Base-by-base conservation (phyloP, 2,888 invertebrate genomes). In the Drosophila limbata region DNA sequence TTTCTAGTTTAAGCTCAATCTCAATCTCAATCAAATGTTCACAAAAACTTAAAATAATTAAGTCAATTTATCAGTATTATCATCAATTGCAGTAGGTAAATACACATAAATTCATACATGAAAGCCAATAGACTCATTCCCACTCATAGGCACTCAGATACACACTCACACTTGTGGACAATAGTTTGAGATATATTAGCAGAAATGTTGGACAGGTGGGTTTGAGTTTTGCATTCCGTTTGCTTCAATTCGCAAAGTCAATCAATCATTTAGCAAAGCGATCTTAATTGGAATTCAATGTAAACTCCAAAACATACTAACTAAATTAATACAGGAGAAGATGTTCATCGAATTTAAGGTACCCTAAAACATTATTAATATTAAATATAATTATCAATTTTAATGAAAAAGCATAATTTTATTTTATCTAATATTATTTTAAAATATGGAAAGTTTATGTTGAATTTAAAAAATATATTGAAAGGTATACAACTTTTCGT, bases 201-300 rank as follows among this genome's bases (percentile, higher is more conserved):
- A 35, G 25, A 37, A 39, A 48, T 33, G 35, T 48, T 25, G 50
- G 28, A 50, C 37, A 57, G 47, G 19, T 35, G 44, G 39, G 53
- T 47, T 47, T 50, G 42, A 63, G 35, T 50, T 52, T 52, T 57
- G 44, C 59, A 57, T 59, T 71, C 52, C 59, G 50, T 35, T 53
- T 17, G 28, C 35, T 31, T 47, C 48, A 17, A 53, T 21, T 52
- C 31, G 52, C 4, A 37, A 55, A 50, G 57, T 60, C 60, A 51
- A 73, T 73, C 73, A 73, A 73, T 73, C 73, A 73, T 68, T 72
- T 73, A 51, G 55, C 51, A 51, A 59, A 51, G 37, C 45, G 73
- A 50, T 68, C 42, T 63, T 73, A 72, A 73, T 73, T 73, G 68
- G 35, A 63, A 63, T 73, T 72, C 73, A 63, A 56, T 67, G 68